Conservation (phyloP, 2,797 vertebrate species). For the Antennarius maculatus region DNA sequence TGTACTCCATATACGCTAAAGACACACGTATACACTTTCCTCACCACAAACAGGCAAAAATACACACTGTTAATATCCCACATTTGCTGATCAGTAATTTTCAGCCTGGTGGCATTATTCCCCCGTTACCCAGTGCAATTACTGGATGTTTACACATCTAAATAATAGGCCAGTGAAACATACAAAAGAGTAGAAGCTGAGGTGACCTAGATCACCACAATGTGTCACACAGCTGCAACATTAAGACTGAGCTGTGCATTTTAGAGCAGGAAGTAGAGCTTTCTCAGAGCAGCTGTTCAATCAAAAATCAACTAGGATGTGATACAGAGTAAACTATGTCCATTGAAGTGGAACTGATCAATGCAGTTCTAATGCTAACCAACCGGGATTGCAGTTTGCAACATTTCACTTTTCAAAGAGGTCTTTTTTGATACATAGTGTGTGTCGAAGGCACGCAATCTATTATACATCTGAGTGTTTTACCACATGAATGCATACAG, state of each 20-base stretch:
- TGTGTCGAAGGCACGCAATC: no score
- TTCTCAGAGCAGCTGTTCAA: conserved; percentile 14
- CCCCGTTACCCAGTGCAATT: conserved; percentile 69
- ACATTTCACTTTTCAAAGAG: no score
- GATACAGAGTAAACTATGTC: background rate
- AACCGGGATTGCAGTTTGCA: background rate
- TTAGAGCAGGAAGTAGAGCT: conserved; percentile 9
- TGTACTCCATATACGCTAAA: conserved; percentile 17
- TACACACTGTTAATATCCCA: conserved; percentile 55
- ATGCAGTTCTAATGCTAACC: background rate
- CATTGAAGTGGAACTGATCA: conserved; percentile 6
- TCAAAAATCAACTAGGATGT: background rate
- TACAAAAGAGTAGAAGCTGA: conserved; percentile 59
- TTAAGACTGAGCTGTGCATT: conserved; percentile 51
- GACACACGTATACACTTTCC: conserved; percentile 12
- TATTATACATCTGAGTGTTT: no score
- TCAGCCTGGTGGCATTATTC: conserved; percentile 63
- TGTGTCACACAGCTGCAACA: conserved; percentile 41
- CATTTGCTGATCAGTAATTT: conserved; percentile 75
- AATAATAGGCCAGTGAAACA: conserved; percentile 68
- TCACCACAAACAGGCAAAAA: conserved; percentile 41
- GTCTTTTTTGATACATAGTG: no score
- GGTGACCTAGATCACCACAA: conserved; percentile 58
- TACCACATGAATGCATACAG: no score
- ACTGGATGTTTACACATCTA: conserved; percentile 73